Evolutionary conservation across 2,888 invertebrate genomes (phyloP).

Genomic region (Spilosoma lubricipeda): DNA sequence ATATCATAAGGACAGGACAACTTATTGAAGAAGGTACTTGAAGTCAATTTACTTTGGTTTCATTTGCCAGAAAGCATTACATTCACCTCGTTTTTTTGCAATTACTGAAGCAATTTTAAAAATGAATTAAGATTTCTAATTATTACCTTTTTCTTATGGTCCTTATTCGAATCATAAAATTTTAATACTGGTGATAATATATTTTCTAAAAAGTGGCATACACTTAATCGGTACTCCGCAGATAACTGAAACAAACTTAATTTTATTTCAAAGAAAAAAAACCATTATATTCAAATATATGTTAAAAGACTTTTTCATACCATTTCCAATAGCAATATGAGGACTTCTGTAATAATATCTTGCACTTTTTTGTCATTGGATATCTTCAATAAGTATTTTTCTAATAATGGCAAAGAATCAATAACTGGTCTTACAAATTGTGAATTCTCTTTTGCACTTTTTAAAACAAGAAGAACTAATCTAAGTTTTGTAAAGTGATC

Average conservation of each 20-base stretch:
- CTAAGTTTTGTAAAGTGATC: conserved; percentile 77
- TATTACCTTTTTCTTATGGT: conserved; percentile 78
- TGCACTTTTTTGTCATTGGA: conserved; percentile 74
- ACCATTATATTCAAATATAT: neutral
- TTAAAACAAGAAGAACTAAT: conserved; percentile 76
- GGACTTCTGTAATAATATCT: conserved; percentile 74
- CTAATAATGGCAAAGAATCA: conserved; percentile 66
- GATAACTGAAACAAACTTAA: conserved; percentile 73
- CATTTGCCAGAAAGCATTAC: too few relatives aligned
- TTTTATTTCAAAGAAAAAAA: neutral
- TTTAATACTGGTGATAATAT: conserved; percentile 75
- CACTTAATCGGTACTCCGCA: conserved; percentile 78
- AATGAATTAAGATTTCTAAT: neutral
- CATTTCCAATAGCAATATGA: conserved; percentile 67
- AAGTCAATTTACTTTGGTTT: too few relatives aligned
- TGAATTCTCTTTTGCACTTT: conserved; percentile 73
- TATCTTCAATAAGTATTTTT: conserved; percentile 64
- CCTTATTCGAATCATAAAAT: conserved; percentile 77
- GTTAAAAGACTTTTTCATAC: conserved; percentile 48
- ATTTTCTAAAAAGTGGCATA: conserved; percentile 85
- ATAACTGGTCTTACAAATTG: conserved; percentile 73
- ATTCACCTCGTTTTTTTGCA: too few relatives aligned
- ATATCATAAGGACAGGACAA: too few relatives aligned
- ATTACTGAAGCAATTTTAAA: neutral
- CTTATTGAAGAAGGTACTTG: too few relatives aligned